Evolutionary conservation across 2,888 invertebrate genomes (phyloP).

Genomic region (Drosophila eohydei): DNA sequence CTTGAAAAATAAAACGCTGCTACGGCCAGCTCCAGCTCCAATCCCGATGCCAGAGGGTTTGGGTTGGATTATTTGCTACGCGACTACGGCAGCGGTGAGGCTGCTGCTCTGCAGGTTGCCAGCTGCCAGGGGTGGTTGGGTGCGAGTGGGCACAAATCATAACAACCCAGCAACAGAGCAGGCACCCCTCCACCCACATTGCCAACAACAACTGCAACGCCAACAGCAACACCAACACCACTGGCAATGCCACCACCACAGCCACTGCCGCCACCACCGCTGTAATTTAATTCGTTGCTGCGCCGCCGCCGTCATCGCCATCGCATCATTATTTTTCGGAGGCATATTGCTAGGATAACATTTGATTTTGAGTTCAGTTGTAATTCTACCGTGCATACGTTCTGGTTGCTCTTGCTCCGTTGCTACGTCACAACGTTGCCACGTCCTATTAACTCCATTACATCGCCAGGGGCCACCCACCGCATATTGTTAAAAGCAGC

Average conservation of each 20-base stretch:
- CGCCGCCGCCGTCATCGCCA: constrained; percentile 61
- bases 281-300: constrained; percentile 74
- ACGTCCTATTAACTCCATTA: constrained; percentile 37
- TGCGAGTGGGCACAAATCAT: constrained; percentile 63
- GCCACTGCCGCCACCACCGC: constrained; percentile 41
- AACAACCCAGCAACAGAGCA: constrained; percentile 61
- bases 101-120: constrained; percentile 23
- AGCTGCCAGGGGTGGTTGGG: constrained; percentile 33
- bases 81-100: constrained; percentile 24
- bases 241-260: neutral
- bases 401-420: constrained; percentile 83
- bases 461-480: constrained; percentile 24
- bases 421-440: constrained; percentile 82
- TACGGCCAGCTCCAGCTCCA: constrained; percentile 6
- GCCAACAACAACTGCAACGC: constrained; percentile 28
- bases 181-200: constrained; percentile 24
- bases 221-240: constrained; percentile 1
- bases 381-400: constrained; percentile 85
- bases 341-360: constrained; percentile 85
- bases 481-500: constrained; percentile 15
- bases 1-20: constrained; percentile 59
- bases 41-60: constrained; percentile 29
- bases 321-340: constrained; percentile 80
- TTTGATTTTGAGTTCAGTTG: constrained; percentile 85
- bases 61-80: constrained; percentile 76